These are phyloP conservation scores for Etia nguti DNA, from an alignment of 2,113 vertebrate species.

Conservation along the genomic window DNA sequence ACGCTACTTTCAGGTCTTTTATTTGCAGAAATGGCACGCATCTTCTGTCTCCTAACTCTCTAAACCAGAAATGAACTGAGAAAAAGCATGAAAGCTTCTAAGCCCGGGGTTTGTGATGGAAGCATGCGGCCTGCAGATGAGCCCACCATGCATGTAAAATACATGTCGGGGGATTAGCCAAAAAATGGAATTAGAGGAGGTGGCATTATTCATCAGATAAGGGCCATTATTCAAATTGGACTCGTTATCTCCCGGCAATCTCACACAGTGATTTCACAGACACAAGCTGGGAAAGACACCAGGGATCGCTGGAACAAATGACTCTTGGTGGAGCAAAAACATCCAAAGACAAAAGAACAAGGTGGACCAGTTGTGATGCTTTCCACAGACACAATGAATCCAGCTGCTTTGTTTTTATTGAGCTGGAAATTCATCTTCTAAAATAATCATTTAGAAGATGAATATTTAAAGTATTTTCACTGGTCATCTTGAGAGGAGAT, in stretches of 20 bases:
- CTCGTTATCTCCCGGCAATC: slow-evolving; percentile 14
- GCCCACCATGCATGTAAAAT: slow-evolving; percentile 31
- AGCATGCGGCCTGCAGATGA: slow-evolving; percentile 9
- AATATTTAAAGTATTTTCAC: not conserved
- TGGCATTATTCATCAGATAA: slow-evolving; percentile 40
- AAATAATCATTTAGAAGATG: not conserved
- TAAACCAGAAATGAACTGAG: not conserved
- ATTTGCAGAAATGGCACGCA: not conserved
- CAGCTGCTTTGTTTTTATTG: not conserved
- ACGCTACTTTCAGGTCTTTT: not conserved
- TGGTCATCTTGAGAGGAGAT: not conserved
- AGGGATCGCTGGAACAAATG: not conserved
- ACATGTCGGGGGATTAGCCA: slow-evolving; percentile 27
- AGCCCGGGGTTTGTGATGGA: not conserved
- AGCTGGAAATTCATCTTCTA: not conserved
- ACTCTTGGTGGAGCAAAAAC: slow-evolving; percentile 1
- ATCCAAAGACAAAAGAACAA: not conserved
- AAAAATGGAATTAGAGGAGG: slow-evolving; percentile 21
- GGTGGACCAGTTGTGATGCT: not conserved
- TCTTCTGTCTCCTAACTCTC: not conserved
- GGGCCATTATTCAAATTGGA: slow-evolving; percentile 50
- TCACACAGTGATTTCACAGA: slow-evolving; percentile 23
- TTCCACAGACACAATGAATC: not conserved
- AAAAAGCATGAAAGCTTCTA: not conserved
- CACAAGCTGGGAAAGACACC: not conserved